Base-by-base conservation (phyloP, 2,888 invertebrate species). In the Macaria liturata region DNA sequence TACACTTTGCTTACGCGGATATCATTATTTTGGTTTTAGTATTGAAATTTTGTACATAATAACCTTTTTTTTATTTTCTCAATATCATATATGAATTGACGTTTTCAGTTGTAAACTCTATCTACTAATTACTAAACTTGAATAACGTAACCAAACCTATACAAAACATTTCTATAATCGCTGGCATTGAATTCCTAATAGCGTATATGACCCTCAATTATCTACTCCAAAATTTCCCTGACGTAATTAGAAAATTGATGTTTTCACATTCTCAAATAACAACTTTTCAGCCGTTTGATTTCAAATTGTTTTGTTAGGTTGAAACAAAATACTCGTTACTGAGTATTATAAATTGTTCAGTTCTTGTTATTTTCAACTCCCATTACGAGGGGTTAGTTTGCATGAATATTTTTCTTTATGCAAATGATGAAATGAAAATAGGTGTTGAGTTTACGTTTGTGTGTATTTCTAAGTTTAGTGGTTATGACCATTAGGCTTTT, bases 331-430 rank as follows among this genome's bases (percentile, higher is more conserved):
- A 58, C 42, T 42, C 42, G 9, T 42, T 3, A 3, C 42, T 42
- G 9, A 9, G 42, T 42, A n/a, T 42, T 49, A 32, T 46, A 46
- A 45, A 43, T 61, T 52, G 49, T 57, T 49, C 46, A 9, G 30
- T 32, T 53, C 42, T 62, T 49, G 54, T 55, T 53, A 60, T 54
- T 57, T 54, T 51, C 54, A 56, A 52, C 49, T 57, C 49, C 52
- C 49, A 53, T 56, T 49, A 55, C 8, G 52, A 53, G 40, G 42
- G 45, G 42, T 42, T 49, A 37, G 52, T 56, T 55, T 4, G 37
- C 42, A 3, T 53, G 56, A 55, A 55, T 52, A 60, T 52, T 56
- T 49, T 51, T 50, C 49, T 47, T 57, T 45, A 51, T 37, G 34
- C 49, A 48, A 49, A 58, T 43, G 3, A 40, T 53, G 49, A 46